Evolutionary conservation across 64 coral and sea anemone genomes (phyloP).

Genomic region (Actinia equina): DNA sequence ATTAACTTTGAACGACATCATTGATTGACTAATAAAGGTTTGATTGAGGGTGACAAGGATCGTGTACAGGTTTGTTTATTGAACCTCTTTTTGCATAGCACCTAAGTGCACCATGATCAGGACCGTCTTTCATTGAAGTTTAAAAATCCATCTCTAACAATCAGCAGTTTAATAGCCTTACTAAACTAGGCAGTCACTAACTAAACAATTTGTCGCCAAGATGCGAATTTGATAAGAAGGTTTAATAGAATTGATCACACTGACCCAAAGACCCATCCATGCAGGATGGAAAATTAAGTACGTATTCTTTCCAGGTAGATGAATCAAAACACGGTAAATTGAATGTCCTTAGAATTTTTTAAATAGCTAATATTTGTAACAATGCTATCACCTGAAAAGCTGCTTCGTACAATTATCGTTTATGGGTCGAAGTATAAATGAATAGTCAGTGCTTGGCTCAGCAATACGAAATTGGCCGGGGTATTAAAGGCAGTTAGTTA

Average conservation of each 20-base stretch:
- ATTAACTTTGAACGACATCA: not conserved
- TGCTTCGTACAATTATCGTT: not conserved
- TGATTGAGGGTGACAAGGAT: constrained; percentile 5
- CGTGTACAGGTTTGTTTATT: constrained; percentile 11
- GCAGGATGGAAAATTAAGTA: not conserved
- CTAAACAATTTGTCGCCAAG: constrained; percentile 8
- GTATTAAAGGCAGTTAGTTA: not conserved
- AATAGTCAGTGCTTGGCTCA: not conserved
- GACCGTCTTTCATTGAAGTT: not conserved
- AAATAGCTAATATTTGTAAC: not conserved
- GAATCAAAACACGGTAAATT: not conserved
- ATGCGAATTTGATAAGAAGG: not conserved
- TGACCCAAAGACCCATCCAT: not conserved
- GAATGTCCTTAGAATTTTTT: not conserved
- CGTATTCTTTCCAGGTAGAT: not conserved
- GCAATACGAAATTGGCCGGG: too few species aligned
- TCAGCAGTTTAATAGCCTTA: too few species aligned
- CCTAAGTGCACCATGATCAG: not conserved
- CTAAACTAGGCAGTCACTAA: not conserved
- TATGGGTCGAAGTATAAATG: not conserved
- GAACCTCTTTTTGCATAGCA: not conserved
- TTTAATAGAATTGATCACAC: not conserved
- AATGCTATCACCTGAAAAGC: constrained; percentile 17
- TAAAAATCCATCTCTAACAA: not conserved
- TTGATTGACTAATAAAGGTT: constrained; percentile 13